phyloP scores from a whole-genome alignment of 2,113 vertebrate species.

The Rhegmatorhina hoffmannsi region DNA sequence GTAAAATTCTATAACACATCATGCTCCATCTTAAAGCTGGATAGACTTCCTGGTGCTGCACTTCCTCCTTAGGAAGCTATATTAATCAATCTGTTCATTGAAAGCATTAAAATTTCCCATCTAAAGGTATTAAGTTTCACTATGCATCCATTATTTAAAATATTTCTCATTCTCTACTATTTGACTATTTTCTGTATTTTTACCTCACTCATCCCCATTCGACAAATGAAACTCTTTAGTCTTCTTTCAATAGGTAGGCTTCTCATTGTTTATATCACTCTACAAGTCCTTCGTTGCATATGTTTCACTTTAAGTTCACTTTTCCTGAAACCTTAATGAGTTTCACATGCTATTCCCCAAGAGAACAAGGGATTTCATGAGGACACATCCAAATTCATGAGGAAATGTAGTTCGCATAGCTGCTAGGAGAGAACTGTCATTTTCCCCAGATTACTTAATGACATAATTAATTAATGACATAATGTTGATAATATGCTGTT shows the following conservation, averaged over 20 bases:
- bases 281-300: background rate
- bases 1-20: background rate
- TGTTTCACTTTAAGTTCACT: background rate
- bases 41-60: background rate
- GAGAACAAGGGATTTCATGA: background rate
- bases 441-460: background rate
- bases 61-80: background rate
- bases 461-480: background rate
- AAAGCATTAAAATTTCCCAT: background rate
- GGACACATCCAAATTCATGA: background rate
- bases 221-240: background rate
- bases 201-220: background rate
- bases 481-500: background rate
- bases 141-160: background rate
- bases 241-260: background rate
- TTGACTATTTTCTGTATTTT: background rate
- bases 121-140: background rate
- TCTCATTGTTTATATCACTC: background rate
- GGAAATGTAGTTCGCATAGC: background rate
- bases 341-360: background rate
- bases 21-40: background rate
- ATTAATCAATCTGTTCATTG: background rate
- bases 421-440: background rate
- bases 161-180: background rate
- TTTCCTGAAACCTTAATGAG: background rate